Evolutionary conservation across 2,113 vertebrate species (phyloP).

Genomic region (Pelobates fuscus): DNA sequence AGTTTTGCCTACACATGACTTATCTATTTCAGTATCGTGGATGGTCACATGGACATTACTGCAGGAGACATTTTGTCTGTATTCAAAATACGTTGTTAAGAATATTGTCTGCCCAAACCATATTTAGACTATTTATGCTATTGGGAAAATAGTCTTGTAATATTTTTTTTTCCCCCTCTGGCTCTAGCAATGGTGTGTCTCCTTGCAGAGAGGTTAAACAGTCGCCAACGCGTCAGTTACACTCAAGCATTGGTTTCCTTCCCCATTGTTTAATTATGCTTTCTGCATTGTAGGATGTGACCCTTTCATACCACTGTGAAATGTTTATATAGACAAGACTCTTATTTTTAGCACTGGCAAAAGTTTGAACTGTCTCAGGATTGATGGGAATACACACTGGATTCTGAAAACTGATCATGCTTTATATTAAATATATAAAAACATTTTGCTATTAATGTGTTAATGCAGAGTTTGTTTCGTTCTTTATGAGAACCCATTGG

Average conservation of each 20-base stretch:
- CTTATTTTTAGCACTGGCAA: conserved; percentile 19
- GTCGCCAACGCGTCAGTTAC: not conserved
- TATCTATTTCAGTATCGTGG: too few relatives aligned
- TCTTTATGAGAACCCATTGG: too few relatives aligned
- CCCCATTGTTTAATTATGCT: conserved; percentile 35
- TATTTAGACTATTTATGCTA: not conserved
- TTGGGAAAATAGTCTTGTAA: not conserved
- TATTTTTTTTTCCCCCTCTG: not conserved
- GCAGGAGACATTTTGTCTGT: too few relatives aligned
- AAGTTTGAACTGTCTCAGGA: not conserved
- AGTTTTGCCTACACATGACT: too few relatives aligned
- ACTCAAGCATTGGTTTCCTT: conserved; percentile 21
- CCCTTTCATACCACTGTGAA: conserved; percentile 12
- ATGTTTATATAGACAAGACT: conserved; percentile 2
- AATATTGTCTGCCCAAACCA: not conserved
- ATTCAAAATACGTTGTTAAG: too few relatives aligned
- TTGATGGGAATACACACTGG: not conserved
- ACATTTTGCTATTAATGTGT: too few relatives aligned
- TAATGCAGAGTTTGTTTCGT: too few relatives aligned
- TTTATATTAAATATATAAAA: too few relatives aligned
- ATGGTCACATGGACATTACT: too few relatives aligned
- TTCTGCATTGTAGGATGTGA: conserved; percentile 36
- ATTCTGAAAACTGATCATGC: too few relatives aligned
- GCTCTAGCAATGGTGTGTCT: not conserved
- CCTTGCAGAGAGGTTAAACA: conserved; percentile 12